phyloP scores from a whole-genome alignment of 92 coral and sea anemone genomes.

The Siderastrea siderea region DNA sequence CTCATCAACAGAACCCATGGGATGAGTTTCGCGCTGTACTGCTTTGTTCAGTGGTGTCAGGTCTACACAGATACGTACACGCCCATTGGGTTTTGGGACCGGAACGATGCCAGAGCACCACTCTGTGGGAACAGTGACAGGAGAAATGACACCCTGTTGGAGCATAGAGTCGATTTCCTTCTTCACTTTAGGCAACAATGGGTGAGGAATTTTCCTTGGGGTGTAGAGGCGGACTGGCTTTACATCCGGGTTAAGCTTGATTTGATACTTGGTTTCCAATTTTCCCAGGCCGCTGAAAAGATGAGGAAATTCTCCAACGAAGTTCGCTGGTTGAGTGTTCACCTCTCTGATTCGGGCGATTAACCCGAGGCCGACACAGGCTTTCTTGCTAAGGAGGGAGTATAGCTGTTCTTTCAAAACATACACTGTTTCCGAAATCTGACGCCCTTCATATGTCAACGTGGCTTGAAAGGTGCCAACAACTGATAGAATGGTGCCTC shows the following conservation, averaged over 20 bases:
- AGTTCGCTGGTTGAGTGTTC: constrained; percentile 15
- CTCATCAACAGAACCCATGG: constrained; percentile 42
- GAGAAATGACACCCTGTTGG: constrained; percentile 52
- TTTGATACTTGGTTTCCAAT: constrained; percentile 40
- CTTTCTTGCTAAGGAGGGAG: constrained; percentile 40
- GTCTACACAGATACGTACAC: constrained; percentile 65
- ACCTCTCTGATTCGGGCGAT: constrained; percentile 35
- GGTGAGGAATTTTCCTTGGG: constrained; percentile 48
- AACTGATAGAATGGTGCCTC: constrained; percentile 48
- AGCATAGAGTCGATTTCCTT: constrained; percentile 46
- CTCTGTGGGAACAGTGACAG: constrained; percentile 58
- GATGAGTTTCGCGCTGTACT: constrained; percentile 48
- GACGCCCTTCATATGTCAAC: constrained; percentile 39
- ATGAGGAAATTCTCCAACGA: constrained; percentile 54
- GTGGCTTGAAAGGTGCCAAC: constrained; percentile 55
- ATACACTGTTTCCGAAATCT: constrained; percentile 47
- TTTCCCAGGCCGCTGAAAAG: constrained; percentile 35
- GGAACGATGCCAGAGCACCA: constrained; percentile 74
- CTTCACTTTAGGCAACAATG: constrained; percentile 46
- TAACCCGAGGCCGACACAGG: constrained; percentile 48
- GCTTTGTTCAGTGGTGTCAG: constrained; percentile 46
- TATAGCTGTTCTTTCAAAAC: constrained; percentile 33
- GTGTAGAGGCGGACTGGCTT: constrained; percentile 21
- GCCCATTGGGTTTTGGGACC: constrained; percentile 58
- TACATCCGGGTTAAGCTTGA: constrained; percentile 2